Evolutionary conservation across 2,113 vertebrate genomes (phyloP), one percentile per base, ranked within the genome.

Genomic region (Argyrosomus japonicus): DNA sequence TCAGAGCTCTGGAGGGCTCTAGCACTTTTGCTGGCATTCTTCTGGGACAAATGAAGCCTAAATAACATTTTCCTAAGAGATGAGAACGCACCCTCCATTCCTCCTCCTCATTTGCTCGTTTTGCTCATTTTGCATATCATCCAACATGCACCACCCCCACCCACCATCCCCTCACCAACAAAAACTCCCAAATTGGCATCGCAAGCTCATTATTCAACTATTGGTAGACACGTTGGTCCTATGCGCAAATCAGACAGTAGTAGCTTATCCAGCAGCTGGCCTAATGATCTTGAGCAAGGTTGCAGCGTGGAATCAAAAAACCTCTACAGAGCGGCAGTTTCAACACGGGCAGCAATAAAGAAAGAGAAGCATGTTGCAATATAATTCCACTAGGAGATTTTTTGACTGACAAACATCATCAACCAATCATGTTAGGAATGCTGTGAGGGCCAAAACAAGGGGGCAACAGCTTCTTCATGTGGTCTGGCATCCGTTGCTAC

Each of bases 201-300:
- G 57, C 58, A 53, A 45, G 79, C 73, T 93, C 86, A 86, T 90
- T 90, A 87, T 81, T 88, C 68, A 61, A 65, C 60, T 43, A 69
- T 75, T 53, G 73, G 68, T 69, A 68, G 77, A 89, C 57, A 61
- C 4, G 19, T 64, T 82, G 72, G 85, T 60, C 14, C 40, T 40
- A 6, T 82, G 43, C 51, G 60, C 61, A 50, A 68, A 88, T 79
- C 53, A 80, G 80, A 81, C 68, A 56, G 17, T 12, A 58, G 75
- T 68, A 77, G 61, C 23, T 81, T 83, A 68, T 74, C 3, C 14
- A 47, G 45, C 14, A 51, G 82, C 68, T 63, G 54, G 65, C 29
- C 4, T 47, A 32, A 77, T 62, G 32, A 79, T 69, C 68, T 78
- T 19, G 25, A 48, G 36, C n/a, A 48, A 73, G 67, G 81, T 47